Conservation (phyloP, 1,140 invertebrate genomes). For the Drosophila kanapiae region DNA sequence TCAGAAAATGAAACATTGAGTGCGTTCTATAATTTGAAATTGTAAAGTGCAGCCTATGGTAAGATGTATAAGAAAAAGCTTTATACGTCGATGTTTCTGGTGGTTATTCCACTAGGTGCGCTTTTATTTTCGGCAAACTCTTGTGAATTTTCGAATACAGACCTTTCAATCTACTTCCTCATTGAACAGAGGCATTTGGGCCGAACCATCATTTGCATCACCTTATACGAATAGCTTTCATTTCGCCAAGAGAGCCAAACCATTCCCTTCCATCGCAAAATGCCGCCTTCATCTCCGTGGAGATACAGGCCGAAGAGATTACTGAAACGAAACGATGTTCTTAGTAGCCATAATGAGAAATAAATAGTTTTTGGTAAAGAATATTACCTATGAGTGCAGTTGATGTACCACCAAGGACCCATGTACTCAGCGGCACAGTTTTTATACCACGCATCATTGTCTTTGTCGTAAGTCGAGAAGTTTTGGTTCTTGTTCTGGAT, state of each 20-base stretch:
- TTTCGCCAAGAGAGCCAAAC: conserved; percentile 9
- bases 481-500: conserved; percentile 8
- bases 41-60: background rate
- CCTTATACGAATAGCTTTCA: conserved; percentile 2
- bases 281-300: background rate
- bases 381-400: conserved; percentile 1
- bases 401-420: conserved; percentile 10
- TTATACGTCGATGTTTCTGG: background rate
- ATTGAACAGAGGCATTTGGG: conserved; percentile 6
- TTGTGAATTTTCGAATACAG: background rate
- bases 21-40: background rate
- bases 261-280: conserved; percentile 2
- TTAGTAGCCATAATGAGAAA: background rate
- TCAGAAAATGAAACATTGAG: background rate
- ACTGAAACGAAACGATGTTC: background rate
- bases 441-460: conserved; percentile 7
- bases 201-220: conserved; percentile 12
- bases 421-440: conserved; percentile 12
- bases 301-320: conserved; percentile 11
- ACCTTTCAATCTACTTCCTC: background rate
- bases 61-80: background rate
- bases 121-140: background rate
- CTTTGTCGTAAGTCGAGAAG: conserved; percentile 8
- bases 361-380: accelerated
- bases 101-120: background rate